These are phyloP conservation scores for Saturnia pavonia DNA, from an alignment of 2,888 invertebrate genomes.

Conservation along the genomic window DNA sequence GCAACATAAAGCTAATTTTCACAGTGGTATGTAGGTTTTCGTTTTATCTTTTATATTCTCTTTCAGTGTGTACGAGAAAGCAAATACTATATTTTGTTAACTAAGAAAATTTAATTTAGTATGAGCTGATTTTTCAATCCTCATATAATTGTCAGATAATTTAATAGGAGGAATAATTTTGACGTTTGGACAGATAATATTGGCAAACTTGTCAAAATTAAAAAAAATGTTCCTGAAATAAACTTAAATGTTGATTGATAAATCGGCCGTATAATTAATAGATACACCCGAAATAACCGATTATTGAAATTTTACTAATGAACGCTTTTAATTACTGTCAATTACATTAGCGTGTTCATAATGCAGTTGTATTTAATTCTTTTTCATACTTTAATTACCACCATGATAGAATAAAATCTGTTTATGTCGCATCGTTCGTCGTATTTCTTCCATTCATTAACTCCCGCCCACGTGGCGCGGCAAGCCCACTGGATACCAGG, in stretches of 20 bases:
- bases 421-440: slow-evolving; percentile 18
- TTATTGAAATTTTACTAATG: slow-evolving; percentile 1
- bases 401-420: slow-evolving; percentile 26
- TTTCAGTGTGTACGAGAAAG: background rate
- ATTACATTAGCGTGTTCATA: background rate
- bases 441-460: slow-evolving; percentile 28
- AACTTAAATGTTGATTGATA: too few relatives aligned
- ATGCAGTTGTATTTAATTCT: background rate
- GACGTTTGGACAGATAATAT: too few relatives aligned
- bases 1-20: background rate
- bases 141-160: too few relatives aligned
- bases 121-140: too few relatives aligned
- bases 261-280: too few relatives aligned
- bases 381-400: slow-evolving; percentile 2
- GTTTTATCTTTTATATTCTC: background rate
- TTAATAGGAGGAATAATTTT: too few relatives aligned
- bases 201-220: too few relatives aligned
- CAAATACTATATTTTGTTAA: background rate
- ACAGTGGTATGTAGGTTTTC: background rate
- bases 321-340: background rate
- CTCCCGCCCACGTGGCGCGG: slow-evolving; percentile 23
- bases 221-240: too few relatives aligned
- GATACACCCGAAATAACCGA: background rate
- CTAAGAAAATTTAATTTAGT: background rate
- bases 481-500: slow-evolving; percentile 16